Evolutionary conservation across 2,797 vertebrate genomes (phyloP), one percentile per base, ranked within the genome.

Genomic region (Atherinosoma microstoma): DNA sequence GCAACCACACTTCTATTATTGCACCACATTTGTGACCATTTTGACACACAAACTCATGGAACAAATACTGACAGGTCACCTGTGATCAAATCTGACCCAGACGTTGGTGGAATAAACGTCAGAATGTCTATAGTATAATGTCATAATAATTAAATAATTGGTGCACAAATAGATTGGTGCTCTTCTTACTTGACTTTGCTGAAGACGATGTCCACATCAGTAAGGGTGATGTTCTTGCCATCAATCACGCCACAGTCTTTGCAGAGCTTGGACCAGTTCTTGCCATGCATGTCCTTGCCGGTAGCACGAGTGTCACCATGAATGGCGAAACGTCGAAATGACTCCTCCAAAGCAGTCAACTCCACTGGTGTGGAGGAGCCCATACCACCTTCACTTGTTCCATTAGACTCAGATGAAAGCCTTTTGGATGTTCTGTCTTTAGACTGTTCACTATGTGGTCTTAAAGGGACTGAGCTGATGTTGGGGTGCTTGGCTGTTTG

Each of bases 201-300:
- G 96, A 99, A 99, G 91, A 99, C 96, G 2, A 99, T 98, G 92
- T 99, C 97, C 87, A 97, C 97, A 20, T 98, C 97, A 0, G 97
- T 98, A 86, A 96, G 93, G 7, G 97, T 99, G 92, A 99, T 93
- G 8, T 73, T 96, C 91, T 96, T 97, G 68, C 97, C 96, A 0
- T 99, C 97, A 11, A 97, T 98, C 90, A 98, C 95, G 0, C 95
- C 90, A 56, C 98, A 99, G 91, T 99, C 98, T 84, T 96, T 96
- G 90, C 97, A 98, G 70, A 99, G 91, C 79, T 99, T 98, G 72
- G 97, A 97, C 97, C 98, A 98, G 94, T 98, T 99, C 88, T 99
- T 99, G 84, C 97, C 97, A 0, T 99, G 96, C 96, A 99, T 91
- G 38, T 99, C 97, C 88, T 93, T 97, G 67, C 97, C 97, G 0